A percentile compares a stretch with the other conserved stretches of the same genome.
These are phyloP conservation scores for Mylabris phalerata DNA, from an alignment of 1,140 invertebrate genomes.

Conservation along the genomic window DNA sequence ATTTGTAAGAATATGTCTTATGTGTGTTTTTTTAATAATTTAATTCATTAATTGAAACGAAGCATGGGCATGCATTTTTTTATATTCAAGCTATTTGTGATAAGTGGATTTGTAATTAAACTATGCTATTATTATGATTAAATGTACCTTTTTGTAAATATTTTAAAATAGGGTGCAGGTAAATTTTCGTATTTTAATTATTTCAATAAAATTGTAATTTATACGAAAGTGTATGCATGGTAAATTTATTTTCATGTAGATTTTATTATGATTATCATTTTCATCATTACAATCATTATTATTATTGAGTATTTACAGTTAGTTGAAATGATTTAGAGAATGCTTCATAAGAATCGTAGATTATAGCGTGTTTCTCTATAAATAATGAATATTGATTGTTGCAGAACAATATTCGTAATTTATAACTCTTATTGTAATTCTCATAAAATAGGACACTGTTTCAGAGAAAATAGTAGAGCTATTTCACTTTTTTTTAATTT, in stretches of 20 bases:
- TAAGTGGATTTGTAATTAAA: no score
- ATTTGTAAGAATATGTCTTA: background rate
- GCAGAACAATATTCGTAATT: no score
- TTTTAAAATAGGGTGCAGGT: constrained; percentile 14
- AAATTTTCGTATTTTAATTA: background rate
- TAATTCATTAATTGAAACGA: constrained; percentile 6
- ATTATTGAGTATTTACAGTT: no score
- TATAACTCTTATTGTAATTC: background rate
- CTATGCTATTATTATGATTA: background rate
- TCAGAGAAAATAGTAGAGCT: constrained; percentile 6
- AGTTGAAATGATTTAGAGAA: no score
- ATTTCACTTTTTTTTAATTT: constrained; percentile 13
- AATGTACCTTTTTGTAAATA: constrained; percentile 12
- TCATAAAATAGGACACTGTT: constrained; percentile 12
- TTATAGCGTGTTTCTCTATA: no score
- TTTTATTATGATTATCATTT: background rate
- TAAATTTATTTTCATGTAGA: constrained; percentile 7
- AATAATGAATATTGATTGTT: no score
- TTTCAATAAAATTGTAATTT: constrained; percentile 1
- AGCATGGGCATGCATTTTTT: constrained; percentile 23
- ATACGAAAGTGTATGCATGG: constrained; percentile 7
- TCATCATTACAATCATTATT: no score
- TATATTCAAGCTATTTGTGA: background rate
- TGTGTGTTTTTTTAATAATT: constrained; percentile 6
- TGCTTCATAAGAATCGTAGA: no score